These are phyloP conservation scores for Petrocephalus schoutedeni DNA, from an alignment of 2,797 vertebrate genomes.

Conservation along the genomic window DNA sequence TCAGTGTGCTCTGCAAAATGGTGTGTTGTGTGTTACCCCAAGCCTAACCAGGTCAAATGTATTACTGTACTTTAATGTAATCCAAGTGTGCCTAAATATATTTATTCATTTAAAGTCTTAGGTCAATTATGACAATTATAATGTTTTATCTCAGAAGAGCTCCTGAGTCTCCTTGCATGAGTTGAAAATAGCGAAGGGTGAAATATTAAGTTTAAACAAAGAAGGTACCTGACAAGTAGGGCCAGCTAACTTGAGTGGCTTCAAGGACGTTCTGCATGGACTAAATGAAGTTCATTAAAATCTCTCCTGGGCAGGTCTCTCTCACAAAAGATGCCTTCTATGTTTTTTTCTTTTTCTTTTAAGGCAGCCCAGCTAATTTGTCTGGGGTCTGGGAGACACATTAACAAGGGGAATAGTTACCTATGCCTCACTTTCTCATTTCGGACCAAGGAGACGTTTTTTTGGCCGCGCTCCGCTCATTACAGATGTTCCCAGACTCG, in stretches of 20 bases:
- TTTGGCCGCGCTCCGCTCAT: conserved; percentile 22
- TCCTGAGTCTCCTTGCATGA: conserved; percentile 20
- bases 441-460: conserved; percentile 58
- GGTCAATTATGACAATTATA: not conserved
- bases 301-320: conserved; percentile 60
- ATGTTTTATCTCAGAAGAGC: not conserved
- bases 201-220: conserved; percentile 29
- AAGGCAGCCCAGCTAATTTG: conserved; percentile 62
- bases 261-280: conserved; percentile 68
- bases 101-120: not conserved
- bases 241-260: conserved; percentile 59
- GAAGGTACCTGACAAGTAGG: conserved; percentile 54
- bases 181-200: conserved; percentile 16
- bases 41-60: not conserved
- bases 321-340: conserved; percentile 56
- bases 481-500: conserved; percentile 6
- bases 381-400: conserved; percentile 60
- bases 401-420: conserved; percentile 59
- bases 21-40: not conserved
- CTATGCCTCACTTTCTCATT: conserved; percentile 49
- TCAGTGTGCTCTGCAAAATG: conserved; percentile 32
- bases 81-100: not conserved
- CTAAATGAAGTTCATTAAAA: conserved; percentile 73
- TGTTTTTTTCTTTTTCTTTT: conserved; percentile 36
- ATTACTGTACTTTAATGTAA: not conserved